Evolutionary conservation across 2,113 vertebrate genomes (phyloP).

Genomic region (Anthoscopus minutus): DNA sequence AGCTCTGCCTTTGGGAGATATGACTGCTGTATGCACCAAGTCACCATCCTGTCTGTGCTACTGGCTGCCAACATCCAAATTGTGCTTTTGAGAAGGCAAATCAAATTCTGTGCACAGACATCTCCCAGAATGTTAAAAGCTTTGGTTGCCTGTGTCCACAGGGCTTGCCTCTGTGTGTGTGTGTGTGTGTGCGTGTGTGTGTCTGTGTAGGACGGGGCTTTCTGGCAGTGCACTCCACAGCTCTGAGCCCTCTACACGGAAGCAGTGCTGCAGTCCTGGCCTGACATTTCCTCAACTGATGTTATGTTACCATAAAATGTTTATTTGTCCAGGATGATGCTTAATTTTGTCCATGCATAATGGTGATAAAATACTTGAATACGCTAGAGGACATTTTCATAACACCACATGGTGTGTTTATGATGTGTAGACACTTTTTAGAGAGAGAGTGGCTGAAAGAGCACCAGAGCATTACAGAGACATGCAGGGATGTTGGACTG

Average conservation of each 20-base stretch:
- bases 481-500: background rate
- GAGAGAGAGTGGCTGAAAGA: background rate
- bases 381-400: background rate
- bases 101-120: background rate
- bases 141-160: background rate
- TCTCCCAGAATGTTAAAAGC: background rate
- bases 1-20: background rate
- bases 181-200: background rate
- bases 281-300: background rate
- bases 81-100: background rate
- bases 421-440: background rate
- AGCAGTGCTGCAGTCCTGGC: background rate
- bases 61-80: background rate
- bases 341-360: background rate
- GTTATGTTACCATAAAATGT: background rate
- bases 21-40: background rate
- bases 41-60: background rate
- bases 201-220: background rate
- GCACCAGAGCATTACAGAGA: background rate
- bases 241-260: background rate
- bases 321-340: background rate
- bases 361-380: background rate
- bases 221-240: background rate
- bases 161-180: background rate
- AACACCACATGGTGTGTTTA: background rate